Percentiles rank a stretch among this genome's conserved stretches.
These are phyloP conservation scores for Crambe crambe DNA, from an alignment of 37 sponge, comb jelly and placozoan species.

Conservation along the genomic window DNA sequence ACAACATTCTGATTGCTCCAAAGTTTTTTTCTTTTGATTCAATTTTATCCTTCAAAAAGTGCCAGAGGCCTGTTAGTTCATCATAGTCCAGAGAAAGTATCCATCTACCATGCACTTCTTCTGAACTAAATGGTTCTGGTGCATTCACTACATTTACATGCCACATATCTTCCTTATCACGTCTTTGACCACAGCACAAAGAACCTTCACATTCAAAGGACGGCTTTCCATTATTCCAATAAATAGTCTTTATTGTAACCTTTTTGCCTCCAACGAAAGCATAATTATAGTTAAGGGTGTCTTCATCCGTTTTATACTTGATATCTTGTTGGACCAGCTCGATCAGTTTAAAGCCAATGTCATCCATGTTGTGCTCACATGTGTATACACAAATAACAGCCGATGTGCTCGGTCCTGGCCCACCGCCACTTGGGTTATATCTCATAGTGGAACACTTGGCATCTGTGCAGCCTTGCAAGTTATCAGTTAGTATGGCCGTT, in stretches of 20 bases:
- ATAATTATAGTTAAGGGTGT: constrained; percentile 24
- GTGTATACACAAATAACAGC: constrained; percentile 50
- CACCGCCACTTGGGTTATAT: constrained; percentile 12
- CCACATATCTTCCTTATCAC: neutral
- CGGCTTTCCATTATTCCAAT: constrained; percentile 69
- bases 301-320: constrained; percentile 65
- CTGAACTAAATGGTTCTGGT: neutral
- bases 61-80: neutral
- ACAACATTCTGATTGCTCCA: neutral
- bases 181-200: neutral
- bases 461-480: constrained; percentile 12
- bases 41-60: neutral
- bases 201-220: constrained; percentile 9
- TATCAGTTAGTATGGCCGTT: constrained; percentile 8
- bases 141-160: neutral
- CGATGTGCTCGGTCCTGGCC: neutral
- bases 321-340: constrained; percentile 57
- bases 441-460: constrained; percentile 46
- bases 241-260: constrained; percentile 39
- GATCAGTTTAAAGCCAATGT: constrained; percentile 48
- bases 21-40: neutral
- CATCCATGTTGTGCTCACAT: constrained; percentile 45
- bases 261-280: constrained; percentile 15
- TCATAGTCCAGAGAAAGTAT: neutral
- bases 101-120: neutral